phyloP scores from a whole-genome alignment of 2,888 invertebrate species.

The Neoascia interrupta region DNA sequence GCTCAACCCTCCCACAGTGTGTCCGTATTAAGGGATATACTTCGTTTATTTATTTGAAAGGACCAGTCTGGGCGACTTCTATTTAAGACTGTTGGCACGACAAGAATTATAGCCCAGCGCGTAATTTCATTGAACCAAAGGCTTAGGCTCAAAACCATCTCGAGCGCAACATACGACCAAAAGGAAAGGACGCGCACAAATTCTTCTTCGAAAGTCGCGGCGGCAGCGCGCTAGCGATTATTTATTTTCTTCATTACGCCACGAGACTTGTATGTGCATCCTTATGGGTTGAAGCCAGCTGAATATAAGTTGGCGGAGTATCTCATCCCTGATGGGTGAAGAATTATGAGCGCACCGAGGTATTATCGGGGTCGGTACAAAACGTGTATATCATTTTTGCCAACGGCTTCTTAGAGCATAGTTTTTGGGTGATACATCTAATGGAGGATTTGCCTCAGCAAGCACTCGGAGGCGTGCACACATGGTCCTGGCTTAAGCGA shows the following conservation, averaged over 20 bases:
- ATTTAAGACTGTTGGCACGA: too few relatives aligned
- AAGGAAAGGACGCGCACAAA: slow-evolving; percentile 8
- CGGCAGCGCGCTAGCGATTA: slow-evolving; percentile 26
- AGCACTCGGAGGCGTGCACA: slow-evolving; percentile 44
- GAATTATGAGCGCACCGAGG: slow-evolving; percentile 44
- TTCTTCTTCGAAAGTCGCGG: slow-evolving; percentile 32
- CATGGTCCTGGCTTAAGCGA: slow-evolving; percentile 56
- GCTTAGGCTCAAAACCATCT: slow-evolving; percentile 39
- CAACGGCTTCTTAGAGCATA: slow-evolving; percentile 30
- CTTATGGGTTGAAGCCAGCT: slow-evolving; percentile 9
- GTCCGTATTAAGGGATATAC: slow-evolving; percentile 19
- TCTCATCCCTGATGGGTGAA: slow-evolving; percentile 51
- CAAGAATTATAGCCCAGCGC: slow-evolving; percentile 46
- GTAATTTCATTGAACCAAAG: slow-evolving; percentile 53
- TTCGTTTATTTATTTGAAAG: slow-evolving; percentile 41
- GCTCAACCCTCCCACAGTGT: neutral
- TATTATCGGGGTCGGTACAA: slow-evolving; percentile 40
- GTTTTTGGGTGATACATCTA: slow-evolving; percentile 43
- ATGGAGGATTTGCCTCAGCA: slow-evolving; percentile 49
- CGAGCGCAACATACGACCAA: neutral
- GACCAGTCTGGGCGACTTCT: slow-evolving; percentile 29
- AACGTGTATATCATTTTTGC: slow-evolving; percentile 50
- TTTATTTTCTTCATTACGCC: slow-evolving; percentile 42
- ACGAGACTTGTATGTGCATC: slow-evolving; percentile 9
- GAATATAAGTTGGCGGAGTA: slow-evolving; percentile 4